phyloP scores from a whole-genome alignment of 2,888 invertebrate genomes.

The Macrophya annulata region DNA sequence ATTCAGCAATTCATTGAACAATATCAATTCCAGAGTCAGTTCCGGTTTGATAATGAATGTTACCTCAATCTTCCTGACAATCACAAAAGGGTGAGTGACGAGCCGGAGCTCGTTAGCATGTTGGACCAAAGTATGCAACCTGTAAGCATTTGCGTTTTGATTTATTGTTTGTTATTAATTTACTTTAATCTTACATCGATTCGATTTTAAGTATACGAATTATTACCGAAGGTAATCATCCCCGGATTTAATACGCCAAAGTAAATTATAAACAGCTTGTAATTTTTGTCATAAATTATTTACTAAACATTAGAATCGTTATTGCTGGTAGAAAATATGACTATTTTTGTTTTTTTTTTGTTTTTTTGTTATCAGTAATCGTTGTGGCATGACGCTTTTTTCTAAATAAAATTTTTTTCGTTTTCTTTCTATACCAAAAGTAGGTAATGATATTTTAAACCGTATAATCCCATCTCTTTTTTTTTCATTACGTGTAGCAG shows the following conservation, averaged over 20 bases:
- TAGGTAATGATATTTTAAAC: background rate
- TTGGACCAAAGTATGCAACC: constrained; percentile 84
- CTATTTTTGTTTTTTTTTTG: too few species aligned
- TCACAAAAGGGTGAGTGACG: constrained; percentile 97
- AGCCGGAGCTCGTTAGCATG: constrained; percentile 79
- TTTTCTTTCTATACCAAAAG: background rate
- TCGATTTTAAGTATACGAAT: background rate
- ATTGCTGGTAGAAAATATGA: background rate
- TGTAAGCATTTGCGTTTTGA: constrained; percentile 83
- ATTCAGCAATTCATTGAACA: background rate
- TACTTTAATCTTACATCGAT: background rate
- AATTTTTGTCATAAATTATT: background rate
- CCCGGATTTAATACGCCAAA: background rate
- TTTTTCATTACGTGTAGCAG: too few species aligned
- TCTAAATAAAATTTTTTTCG: background rate
- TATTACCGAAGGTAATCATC: constrained; percentile 25
- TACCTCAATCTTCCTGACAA: constrained; percentile 98
- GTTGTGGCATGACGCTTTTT: background rate
- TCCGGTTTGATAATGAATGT: constrained; percentile 99
- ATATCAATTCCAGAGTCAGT: constrained; percentile 92
- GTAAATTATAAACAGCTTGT: background rate
- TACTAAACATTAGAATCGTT: background rate
- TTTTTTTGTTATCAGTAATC: background rate
- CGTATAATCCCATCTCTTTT: background rate
- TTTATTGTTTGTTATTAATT: constrained; percentile 60